phyloP scores from a whole-genome alignment of 37 sponge, comb jelly and placozoan species.

The Corticium candelabrum region DNA sequence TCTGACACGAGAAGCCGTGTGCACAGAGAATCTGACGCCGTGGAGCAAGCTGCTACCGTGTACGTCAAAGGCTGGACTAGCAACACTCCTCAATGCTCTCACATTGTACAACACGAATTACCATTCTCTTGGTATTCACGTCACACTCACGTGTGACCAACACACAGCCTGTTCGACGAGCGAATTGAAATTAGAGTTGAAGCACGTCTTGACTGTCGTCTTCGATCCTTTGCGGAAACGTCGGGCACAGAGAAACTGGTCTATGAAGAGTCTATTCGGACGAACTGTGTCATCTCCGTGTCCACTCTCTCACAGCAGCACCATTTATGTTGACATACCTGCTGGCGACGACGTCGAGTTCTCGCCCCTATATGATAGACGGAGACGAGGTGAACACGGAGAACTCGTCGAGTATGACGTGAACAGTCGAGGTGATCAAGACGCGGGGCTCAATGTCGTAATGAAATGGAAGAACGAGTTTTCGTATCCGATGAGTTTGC shows the following conservation, averaged over 20 bases:
- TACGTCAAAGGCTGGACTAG: slow-evolving; percentile 65
- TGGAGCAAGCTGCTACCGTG: slow-evolving; percentile 95
- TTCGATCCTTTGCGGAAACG: slow-evolving; percentile 19
- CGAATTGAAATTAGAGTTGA: slow-evolving; percentile 34
- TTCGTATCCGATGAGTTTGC: neutral
- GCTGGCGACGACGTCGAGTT: no score
- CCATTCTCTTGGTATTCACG: slow-evolving; percentile 79
- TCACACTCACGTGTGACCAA: slow-evolving; percentile 7
- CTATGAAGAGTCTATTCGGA: slow-evolving; percentile 37
- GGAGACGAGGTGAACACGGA: neutral
- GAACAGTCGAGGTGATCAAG: neutral
- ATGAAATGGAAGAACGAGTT: neutral
- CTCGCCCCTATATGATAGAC: no score
- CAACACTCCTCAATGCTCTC: slow-evolving; percentile 45
- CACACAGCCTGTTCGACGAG: neutral
- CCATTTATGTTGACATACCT: slow-evolving; percentile 19
- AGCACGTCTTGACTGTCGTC: slow-evolving; percentile 45
- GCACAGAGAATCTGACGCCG: slow-evolving; percentile 98
- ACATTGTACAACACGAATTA: slow-evolving; percentile 70
- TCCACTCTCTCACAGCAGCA: slow-evolving; percentile 46
- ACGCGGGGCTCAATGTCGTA: neutral
- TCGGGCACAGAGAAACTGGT: slow-evolving; percentile 33
- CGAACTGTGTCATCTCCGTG: slow-evolving; percentile 36
- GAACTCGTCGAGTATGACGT: neutral
- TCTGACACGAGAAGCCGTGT: slow-evolving; percentile 82